Percentiles rank a stretch among this genome's conserved stretches.
Conservation (phyloP, 2,113 vertebrate genomes). For the Labeo catla region DNA sequence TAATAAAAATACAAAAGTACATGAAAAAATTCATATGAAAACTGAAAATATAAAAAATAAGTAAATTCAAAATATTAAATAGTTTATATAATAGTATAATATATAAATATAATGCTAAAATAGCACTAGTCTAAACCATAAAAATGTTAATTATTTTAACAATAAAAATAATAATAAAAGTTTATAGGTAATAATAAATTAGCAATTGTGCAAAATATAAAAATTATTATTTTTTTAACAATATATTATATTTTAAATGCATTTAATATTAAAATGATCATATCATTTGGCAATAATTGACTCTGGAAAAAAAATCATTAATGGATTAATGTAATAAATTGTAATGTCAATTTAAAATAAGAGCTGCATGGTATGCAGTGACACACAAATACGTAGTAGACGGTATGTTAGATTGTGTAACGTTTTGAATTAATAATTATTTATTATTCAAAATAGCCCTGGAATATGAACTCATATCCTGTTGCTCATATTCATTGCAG, state of each 20-base stretch:
- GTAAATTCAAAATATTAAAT: background rate
- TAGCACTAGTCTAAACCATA: too few species aligned
- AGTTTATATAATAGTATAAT: too few species aligned
- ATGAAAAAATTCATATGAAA: too few species aligned
- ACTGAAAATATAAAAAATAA: background rate
- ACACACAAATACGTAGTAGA: background rate
- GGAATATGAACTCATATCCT: constrained; percentile 8
- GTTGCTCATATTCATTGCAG: constrained; percentile 22
- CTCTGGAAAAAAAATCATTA: background rate
- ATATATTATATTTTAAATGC: too few species aligned
- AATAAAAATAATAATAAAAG: too few species aligned
- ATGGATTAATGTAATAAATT: background rate
- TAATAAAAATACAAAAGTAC: background rate
- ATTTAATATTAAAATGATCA: too few species aligned
- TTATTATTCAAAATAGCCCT: constrained; percentile 6
- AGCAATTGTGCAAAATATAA: too few species aligned
- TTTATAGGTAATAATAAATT: too few species aligned
- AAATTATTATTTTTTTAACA: too few species aligned
- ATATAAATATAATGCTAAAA: too few species aligned
- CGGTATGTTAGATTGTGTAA: background rate
- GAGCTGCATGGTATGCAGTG: background rate
- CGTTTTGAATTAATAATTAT: background rate
- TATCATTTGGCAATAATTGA: too few species aligned
- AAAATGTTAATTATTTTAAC: too few species aligned
- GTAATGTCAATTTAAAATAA: background rate